phyloP scores from a whole-genome alignment of 2,888 invertebrate species.

The Drosophila infuscata region DNA sequence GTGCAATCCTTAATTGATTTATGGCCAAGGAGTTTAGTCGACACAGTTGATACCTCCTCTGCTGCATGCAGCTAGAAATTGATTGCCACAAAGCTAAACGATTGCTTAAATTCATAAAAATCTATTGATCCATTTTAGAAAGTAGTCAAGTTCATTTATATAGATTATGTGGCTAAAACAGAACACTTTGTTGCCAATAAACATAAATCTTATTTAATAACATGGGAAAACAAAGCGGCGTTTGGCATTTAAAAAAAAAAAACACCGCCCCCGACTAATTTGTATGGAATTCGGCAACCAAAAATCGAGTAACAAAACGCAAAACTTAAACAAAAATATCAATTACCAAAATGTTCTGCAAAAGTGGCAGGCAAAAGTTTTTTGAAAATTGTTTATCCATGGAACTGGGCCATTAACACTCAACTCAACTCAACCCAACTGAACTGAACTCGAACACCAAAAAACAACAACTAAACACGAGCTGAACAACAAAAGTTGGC shows the following conservation, averaged over 20 bases:
- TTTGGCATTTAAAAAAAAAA: not conserved
- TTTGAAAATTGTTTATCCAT: conserved; percentile 67
- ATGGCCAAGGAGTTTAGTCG: conserved; percentile 32
- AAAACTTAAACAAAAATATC: conserved; percentile 32
- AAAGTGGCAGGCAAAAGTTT: conserved; percentile 55
- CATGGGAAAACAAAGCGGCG: not conserved
- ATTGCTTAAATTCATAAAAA: not conserved
- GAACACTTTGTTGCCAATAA: not conserved
- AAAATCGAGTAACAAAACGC: conserved; percentile 26
- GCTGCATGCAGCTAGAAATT: not conserved
- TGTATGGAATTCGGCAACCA: conserved; percentile 29
- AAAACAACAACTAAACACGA: conserved; percentile 20
- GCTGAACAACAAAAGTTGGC: conserved; percentile 46
- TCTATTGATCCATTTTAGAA: not conserved
- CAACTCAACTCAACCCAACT: conserved; percentile 7
- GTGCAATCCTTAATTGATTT: conserved; percentile 73
- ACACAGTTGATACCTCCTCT: not conserved
- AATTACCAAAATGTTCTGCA: conserved; percentile 41
- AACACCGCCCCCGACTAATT: conserved; percentile 2
- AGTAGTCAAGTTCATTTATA: not conserved
- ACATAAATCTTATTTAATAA: not conserved
- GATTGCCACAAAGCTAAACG: not conserved
- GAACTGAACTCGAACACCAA: conserved; percentile 1
- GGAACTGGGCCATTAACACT: conserved; percentile 70
- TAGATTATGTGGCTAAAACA: not conserved